Evolutionary conservation across 2,113 vertebrate genomes (phyloP), one percentile per base, ranked within the genome.

Genomic region (Aix galericulata): DNA sequence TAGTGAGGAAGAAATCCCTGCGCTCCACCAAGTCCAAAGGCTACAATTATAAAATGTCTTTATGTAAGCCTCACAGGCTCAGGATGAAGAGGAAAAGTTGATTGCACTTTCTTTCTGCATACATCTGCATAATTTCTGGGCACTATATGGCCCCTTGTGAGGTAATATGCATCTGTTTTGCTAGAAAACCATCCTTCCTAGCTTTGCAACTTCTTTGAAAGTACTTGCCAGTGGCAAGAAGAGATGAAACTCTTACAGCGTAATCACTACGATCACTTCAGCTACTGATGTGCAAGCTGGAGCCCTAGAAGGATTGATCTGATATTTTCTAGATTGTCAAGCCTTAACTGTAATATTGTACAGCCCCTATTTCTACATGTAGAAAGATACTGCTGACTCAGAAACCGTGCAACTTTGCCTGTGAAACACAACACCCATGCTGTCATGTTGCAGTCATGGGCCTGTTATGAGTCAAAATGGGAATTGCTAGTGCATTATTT

Each of bases 61-160:
- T 68, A 71, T 36, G 31, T 42, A 93, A 92, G 48, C 44, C 31
- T 87, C 44, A 59, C 6, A 76, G 59, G 31, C 31, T 82, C 40
- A 63, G 29, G 14, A 68, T 71, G 56, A 93, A 93, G 62, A 81
- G n/a, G 50, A 72, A 46, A 85, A 82, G 67, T 26, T 62, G 55
- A 40, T 89, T 89, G 25, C 3, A 7, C 26, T 71, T 74, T 77
- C n/a, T 94, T 40, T 91, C 52, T 82, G 91, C 87, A 88, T 77
- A 76, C 22, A 82, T 85, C 46, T 94, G 50, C 82, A 88, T 91
- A 71, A 83, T 88, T 82, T 86, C 59, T 91, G 32, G 23, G 75
- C 58, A 60, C 5, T 63, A 13, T 55, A 73, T 81, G 32, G 34
- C 55, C 82, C 38, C 56, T 71, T 92, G 29, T 91, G 87, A 89